Conservation (phyloP, 2,888 invertebrate genomes). For the Clivina fossor region DNA sequence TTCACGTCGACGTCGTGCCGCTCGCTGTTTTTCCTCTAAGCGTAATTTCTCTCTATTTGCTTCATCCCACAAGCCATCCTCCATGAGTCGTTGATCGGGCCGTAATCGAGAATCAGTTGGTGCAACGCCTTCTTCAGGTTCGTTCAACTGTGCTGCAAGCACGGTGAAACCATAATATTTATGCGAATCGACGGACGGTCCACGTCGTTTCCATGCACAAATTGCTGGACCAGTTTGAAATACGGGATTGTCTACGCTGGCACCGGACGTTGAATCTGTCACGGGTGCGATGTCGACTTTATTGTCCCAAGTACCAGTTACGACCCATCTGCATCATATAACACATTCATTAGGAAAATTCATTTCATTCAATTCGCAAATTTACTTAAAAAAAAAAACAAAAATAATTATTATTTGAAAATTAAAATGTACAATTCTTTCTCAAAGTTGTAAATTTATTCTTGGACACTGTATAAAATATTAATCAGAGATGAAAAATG, state of each 20-base stretch:
- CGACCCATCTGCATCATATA: slow-evolving; percentile 55
- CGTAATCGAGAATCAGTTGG: slow-evolving; percentile 91
- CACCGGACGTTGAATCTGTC: slow-evolving; percentile 63
- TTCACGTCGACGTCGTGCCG: slow-evolving; percentile 75
- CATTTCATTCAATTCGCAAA: no score
- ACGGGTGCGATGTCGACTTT: slow-evolving; percentile 94
- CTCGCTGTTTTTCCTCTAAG: slow-evolving; percentile 95
- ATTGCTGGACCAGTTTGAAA: slow-evolving; percentile 89
- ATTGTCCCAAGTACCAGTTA: slow-evolving; percentile 90
- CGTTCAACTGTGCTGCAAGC: slow-evolving; percentile 95
- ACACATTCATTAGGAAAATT: no score
- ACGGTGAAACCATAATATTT: slow-evolving; percentile 93
- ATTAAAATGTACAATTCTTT: no score
- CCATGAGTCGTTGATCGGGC: slow-evolving; percentile 98
- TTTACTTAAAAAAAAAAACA: no score
- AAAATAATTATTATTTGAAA: no score
- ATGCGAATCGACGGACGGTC: slow-evolving; percentile 68
- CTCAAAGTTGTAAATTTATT: no score
- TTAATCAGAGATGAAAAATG: no score
- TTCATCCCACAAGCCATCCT: slow-evolving; percentile 88
- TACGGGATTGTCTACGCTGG: slow-evolving; percentile 74
- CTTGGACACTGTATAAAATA: no score
- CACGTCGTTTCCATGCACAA: slow-evolving; percentile 82
- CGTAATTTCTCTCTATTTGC: slow-evolving; percentile 83
- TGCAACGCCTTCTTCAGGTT: slow-evolving; percentile 87